Evolutionary conservation across 2,797 vertebrate species (phyloP).

Genomic region (Pseudocheirus occidentalis): DNA sequence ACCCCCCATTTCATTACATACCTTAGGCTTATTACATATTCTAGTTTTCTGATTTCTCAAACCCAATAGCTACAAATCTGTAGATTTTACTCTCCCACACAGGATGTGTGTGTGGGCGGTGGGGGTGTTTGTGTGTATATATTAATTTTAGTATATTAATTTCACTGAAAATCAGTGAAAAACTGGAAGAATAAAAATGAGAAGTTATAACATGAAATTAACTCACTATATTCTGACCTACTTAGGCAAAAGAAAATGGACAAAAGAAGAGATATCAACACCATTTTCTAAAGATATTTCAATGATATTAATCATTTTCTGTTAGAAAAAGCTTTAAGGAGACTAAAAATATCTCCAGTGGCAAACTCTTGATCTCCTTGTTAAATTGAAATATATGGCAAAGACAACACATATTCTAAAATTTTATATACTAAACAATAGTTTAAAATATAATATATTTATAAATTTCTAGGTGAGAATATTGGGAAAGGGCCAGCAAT

Average conservation of each 20-base stretch:
- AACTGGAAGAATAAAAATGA: not conserved
- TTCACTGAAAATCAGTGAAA: not conserved
- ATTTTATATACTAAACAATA: not conserved
- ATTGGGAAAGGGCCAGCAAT: not conserved
- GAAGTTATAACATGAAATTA: not conserved
- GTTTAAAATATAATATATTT: not conserved
- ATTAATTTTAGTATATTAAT: not conserved
- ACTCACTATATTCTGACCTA: not conserved
- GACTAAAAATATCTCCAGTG: not conserved
- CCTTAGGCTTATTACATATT: not conserved
- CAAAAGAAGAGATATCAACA: not conserved
- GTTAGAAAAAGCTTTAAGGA: not conserved
- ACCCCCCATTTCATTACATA: not conserved
- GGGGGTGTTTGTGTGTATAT: too few relatives aligned
- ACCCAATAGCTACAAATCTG: not conserved
- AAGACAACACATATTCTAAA: not conserved
- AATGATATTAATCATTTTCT: not conserved
- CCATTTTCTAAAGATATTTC: not conserved
- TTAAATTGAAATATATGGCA: not conserved
- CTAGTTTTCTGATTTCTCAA: slow-evolving; percentile 21
- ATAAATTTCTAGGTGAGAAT: not conserved
- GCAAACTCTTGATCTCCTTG: not conserved
- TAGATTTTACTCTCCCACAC: not conserved
- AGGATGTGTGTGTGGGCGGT: not conserved
- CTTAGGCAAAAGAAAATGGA: not conserved